Evolutionary conservation across 2,888 invertebrate genomes (phyloP).

Genomic region (Mythimna albipuncta): DNA sequence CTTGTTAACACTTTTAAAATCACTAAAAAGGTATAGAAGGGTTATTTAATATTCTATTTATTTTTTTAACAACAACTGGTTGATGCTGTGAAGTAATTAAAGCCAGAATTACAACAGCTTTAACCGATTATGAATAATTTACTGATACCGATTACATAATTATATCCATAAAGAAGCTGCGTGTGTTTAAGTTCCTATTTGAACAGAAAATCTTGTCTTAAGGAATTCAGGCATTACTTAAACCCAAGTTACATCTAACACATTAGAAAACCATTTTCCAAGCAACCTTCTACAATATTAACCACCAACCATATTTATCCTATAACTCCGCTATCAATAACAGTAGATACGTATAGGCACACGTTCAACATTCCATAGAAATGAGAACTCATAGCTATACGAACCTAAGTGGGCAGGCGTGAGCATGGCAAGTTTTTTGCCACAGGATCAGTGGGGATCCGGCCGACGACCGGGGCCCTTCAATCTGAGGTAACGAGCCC

Average conservation of each 20-base stretch:
- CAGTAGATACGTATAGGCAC: constrained; percentile 8
- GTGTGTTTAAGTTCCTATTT: background rate
- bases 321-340: constrained; percentile 38
- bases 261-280: constrained; percentile 3
- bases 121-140: constrained; percentile 26
- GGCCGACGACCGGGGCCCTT: constrained; percentile 86
- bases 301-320: constrained; percentile 30
- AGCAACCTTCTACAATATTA: background rate
- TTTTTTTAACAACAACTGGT: constrained; percentile 19
- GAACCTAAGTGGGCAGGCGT: constrained; percentile 57
- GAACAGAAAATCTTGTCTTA: background rate
- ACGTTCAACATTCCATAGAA: constrained; percentile 55
- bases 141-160: constrained; percentile 8
- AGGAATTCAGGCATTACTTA: background rate
- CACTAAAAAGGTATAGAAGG: constrained; percentile 37
- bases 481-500: constrained; percentile 87
- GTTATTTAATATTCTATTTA: constrained; percentile 28
- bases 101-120: constrained; percentile 18
- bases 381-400: constrained; percentile 58
- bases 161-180: background rate
- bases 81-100: constrained; percentile 39
- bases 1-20: constrained; percentile 48
- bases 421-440: constrained; percentile 67
- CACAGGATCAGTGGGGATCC: constrained; percentile 76
- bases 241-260: background rate